Evolutionary conservation across 2,113 vertebrate genomes (phyloP).

Genomic region (Abramis brama): DNA sequence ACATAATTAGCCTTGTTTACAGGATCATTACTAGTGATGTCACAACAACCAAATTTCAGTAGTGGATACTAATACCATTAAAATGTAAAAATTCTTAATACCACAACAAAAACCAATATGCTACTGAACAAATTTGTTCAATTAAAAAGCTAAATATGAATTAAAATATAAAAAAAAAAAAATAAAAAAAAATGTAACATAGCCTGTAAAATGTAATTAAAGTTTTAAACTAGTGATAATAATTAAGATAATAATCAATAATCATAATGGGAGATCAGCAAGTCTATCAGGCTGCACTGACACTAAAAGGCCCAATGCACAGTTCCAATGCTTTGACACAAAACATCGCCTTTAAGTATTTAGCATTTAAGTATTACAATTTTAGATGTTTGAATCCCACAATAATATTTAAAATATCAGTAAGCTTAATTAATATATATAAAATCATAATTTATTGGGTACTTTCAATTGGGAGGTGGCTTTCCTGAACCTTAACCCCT

Average conservation of each 20-base stretch:
- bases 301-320: background rate
- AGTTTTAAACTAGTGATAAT: no score
- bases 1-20: background rate
- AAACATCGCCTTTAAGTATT: background rate
- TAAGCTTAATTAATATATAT: no score
- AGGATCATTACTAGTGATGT: background rate
- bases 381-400: no score
- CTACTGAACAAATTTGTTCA: background rate
- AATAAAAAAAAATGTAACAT: no score
- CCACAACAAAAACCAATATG: background rate
- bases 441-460: no score
- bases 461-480: no score
- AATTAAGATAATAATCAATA: no score
- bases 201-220: no score
- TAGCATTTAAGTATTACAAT: no score
- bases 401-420: no score
- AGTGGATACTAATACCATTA: background rate
- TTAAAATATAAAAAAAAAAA: background rate
- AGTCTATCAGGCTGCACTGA: background rate
- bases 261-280: no score
- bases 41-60: background rate
- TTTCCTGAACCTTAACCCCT: no score
- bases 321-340: background rate
- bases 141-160: background rate
- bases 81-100: background rate